Base-by-base conservation (phyloP, 2,113 vertebrate genomes). In the Hippocampus guttulatus region DNA sequence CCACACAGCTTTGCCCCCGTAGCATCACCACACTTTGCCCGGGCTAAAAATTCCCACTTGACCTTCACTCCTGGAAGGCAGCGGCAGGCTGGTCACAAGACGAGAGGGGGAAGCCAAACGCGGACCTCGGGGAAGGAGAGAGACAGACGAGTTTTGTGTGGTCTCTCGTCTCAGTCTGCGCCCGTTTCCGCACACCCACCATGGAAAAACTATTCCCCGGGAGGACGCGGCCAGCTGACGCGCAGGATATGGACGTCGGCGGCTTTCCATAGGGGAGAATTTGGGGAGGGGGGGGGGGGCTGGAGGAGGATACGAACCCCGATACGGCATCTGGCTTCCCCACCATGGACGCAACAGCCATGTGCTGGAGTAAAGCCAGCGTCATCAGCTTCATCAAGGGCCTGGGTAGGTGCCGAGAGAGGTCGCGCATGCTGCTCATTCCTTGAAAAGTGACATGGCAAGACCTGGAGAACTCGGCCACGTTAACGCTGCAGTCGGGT, bases 301-400 rank as follows among this genome's bases (percentile, higher is more conserved):
- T 81, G 82, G 74, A 57, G 79, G 70, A 71, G 79, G 70, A 70
- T 55, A 6, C 65, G 74, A 79, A 47, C 74, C 80, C 90, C 88
- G 91, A 86, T 84, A 84, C 74, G 69, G 72, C 88, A 49, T 76
- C 76, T 18, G 84, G 83, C 79, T 77, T 88, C 74, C 79, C 81
- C 80, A 82, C 84, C 70, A 97, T 97, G 96, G 95, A 97, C 88
- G 88, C 94, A 81, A 93, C 92, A 76, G 90, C 94, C 70, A 90
- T 95, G 75, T 97, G 96, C 88, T 98, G 95, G 96, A 95, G 94
- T 85, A 95, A 93, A 84, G 93, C 95, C 92, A 95, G 93, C 55
- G 91, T 97, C 92, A 92, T 96, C 90, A 89, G 92, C 94, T 94
- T 98, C 90, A 96, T 98, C 89, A 98, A 96, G 87, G 94, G 94